phyloP scores from a whole-genome alignment of 2,888 invertebrate genomes.

The Pachymerium ferrugineum region DNA sequence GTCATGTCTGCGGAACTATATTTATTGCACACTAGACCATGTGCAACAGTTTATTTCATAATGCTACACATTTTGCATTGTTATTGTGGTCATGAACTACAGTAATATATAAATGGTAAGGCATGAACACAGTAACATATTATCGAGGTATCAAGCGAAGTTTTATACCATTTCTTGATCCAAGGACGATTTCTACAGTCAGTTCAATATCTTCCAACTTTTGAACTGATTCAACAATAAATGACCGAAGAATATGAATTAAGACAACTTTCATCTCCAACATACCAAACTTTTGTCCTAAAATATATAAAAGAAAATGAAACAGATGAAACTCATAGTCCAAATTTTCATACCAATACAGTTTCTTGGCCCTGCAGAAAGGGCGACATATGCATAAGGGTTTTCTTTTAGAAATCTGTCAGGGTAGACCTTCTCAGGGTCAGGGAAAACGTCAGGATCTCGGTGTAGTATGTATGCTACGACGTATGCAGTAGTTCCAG shows the following conservation, averaged over 20 bases:
- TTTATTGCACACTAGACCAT: too few relatives aligned
- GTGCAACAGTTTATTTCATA: too few relatives aligned
- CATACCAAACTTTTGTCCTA: conserved; percentile 17
- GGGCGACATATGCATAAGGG: conserved; percentile 48
- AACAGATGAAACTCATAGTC: too few relatives aligned
- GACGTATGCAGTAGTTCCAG: conserved; percentile 61
- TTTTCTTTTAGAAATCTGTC: conserved; percentile 70
- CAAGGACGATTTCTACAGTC: background rate
- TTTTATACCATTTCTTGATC: background rate
- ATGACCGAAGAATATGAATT: background rate
- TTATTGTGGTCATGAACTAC: too few relatives aligned
- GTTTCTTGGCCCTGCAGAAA: conserved; percentile 48
- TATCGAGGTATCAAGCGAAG: background rate
- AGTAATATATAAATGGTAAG: too few relatives aligned
- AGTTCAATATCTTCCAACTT: background rate
- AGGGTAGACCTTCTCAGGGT: conserved; percentile 69
- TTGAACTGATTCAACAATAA: background rate
- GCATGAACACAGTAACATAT: too few relatives aligned
- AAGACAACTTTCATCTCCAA: conserved; percentile 10
- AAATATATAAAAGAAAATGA: too few relatives aligned
- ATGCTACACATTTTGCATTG: too few relatives aligned
- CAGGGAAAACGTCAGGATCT: conserved; percentile 57
- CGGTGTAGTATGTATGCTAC: conserved; percentile 61
- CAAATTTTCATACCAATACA: conserved; percentile 33
- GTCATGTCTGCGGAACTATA: too few relatives aligned